Evolutionary conservation across 2,113 vertebrate species (phyloP).

Genomic region (Taxidea taxus): DNA sequence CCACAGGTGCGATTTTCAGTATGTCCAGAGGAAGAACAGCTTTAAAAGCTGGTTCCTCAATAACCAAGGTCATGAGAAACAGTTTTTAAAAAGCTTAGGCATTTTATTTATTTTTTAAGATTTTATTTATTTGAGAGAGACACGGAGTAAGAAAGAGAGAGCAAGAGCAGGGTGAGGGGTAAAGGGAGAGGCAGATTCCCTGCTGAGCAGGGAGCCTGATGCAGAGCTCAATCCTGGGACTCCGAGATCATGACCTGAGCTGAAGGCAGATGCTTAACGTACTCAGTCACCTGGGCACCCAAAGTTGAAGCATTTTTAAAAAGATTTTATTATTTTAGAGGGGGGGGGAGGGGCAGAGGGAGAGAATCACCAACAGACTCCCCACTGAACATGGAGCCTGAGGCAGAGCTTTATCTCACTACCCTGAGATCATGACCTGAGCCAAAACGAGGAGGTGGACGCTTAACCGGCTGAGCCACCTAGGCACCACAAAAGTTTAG

Average conservation of each 20-base stretch:
- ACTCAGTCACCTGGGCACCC: no score
- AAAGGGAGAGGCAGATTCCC: background rate
- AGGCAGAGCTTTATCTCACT: background rate
- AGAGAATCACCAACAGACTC: background rate
- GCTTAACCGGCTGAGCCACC: background rate
- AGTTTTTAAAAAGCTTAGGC: background rate
- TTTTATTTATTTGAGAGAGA: background rate
- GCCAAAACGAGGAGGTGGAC: background rate
- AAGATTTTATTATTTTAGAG: background rate
- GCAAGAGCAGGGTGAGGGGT: background rate
- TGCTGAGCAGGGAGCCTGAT: background rate
- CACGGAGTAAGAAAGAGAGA: background rate
- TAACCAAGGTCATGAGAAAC: background rate
- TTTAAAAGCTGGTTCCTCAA: background rate
- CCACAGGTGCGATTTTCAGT: background rate
- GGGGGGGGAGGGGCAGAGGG: background rate
- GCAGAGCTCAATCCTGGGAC: no score
- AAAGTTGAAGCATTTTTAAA: background rate
- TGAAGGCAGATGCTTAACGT: no score
- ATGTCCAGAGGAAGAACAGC: background rate
- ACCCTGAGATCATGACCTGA: background rate
- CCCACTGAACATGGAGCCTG: no score
- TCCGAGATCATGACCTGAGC: no score
- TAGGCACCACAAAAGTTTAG: background rate
- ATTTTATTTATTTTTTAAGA: background rate